Percentiles rank a stretch among this genome's conserved stretches.
phyloP scores from a whole-genome alignment of 2,113 vertebrate species.

The Gallinago paraguaiae region DNA sequence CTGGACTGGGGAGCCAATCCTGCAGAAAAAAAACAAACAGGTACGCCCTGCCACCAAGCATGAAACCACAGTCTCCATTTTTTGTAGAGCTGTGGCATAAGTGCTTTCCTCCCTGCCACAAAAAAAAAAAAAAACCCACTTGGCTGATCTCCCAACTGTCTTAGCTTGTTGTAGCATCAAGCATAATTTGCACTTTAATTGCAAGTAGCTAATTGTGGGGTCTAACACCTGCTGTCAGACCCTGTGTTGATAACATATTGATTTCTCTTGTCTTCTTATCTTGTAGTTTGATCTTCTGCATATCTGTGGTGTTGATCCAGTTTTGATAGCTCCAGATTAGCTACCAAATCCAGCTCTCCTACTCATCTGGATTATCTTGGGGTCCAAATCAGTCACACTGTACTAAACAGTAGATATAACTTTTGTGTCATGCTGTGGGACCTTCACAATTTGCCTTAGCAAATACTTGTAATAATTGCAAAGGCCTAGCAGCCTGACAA shows the following conservation, averaged over 20 bases:
- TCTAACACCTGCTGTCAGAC: not conserved
- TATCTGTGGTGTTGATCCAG: not conserved
- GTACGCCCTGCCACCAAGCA: not conserved
- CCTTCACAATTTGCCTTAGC: not conserved
- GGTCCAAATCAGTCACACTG: not conserved
- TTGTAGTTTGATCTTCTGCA: not conserved
- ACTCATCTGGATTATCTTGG: not conserved
- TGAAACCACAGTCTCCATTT: not conserved
- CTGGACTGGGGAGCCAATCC: not conserved
- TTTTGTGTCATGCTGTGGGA: not conserved
- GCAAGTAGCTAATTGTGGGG: not conserved
- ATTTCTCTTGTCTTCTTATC: not conserved
- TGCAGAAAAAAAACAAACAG: not conserved
- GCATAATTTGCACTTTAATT: not conserved
- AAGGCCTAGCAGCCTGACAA: not conserved
- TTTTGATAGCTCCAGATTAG: not conserved
- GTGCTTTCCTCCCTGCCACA: not conserved
- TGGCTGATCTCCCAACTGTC: not conserved
- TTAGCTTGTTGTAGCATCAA: not conserved
- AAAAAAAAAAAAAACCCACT: not conserved
- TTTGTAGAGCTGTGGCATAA: not conserved
- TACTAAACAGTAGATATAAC: not conserved
- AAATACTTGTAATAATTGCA: not conserved
- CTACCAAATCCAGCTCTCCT: not conserved
- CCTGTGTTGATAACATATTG: not conserved